Percentiles rank a stretch among this genome's conserved stretches.
Evolutionary conservation across 2,797 vertebrate genomes (phyloP).

Genomic region (Ibycter americanus): DNA sequence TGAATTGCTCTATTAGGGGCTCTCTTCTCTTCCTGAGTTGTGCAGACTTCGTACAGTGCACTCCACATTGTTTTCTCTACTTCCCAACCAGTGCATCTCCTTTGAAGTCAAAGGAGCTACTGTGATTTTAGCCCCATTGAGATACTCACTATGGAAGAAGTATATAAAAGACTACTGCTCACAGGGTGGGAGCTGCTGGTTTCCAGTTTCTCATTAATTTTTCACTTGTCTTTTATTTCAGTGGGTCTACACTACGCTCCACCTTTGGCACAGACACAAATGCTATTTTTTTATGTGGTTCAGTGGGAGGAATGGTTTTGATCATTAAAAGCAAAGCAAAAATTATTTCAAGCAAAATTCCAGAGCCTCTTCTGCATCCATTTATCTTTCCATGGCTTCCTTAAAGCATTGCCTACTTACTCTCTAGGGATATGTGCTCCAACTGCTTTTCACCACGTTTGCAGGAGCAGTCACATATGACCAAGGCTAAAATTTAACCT

Average conservation of each 20-base stretch:
- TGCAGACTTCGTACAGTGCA: background rate
- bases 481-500: constrained; percentile 35
- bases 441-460: constrained; percentile 58
- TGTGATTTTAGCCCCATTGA: constrained; percentile 55
- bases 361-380: constrained; percentile 43
- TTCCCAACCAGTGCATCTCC: background rate
- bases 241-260: constrained; percentile 37
- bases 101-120: constrained; percentile 58
- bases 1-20: background rate
- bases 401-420: constrained; percentile 52
- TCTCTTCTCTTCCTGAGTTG: background rate
- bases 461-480: constrained; percentile 59
- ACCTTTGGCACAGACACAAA: constrained; percentile 55
- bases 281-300: constrained; percentile 62
- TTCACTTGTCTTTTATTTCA: constrained; percentile 46
- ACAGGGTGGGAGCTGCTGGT: constrained; percentile 50
- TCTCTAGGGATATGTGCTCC: constrained; percentile 45
- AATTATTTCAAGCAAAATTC: constrained; percentile 64
- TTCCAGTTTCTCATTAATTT: constrained; percentile 62
- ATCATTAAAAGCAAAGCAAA: constrained; percentile 68
- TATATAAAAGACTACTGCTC: constrained; percentile 54
- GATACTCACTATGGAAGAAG: constrained; percentile 42
- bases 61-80: constrained; percentile 1
- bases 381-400: constrained; percentile 59
- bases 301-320: constrained; percentile 63